Percentiles rank a stretch among this genome's conserved stretches.
These are phyloP conservation scores for Gnathonemus echidnorhynchus DNA, from an alignment of 2,113 vertebrate genomes.

Conservation along the genomic window DNA sequence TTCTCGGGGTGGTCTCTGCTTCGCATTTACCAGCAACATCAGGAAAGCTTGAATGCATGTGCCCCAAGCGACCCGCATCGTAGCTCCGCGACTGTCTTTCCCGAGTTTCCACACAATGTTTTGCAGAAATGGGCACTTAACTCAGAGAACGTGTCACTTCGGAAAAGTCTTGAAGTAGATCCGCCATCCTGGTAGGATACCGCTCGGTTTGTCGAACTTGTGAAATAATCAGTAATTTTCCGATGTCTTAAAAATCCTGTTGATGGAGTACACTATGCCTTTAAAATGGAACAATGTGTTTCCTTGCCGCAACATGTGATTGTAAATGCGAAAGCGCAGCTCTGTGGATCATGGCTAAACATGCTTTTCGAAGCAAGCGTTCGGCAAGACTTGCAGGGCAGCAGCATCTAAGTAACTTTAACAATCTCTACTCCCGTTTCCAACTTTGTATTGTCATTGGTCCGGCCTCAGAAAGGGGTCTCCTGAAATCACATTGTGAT, in stretches of 20 bases:
- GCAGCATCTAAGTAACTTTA: neutral
- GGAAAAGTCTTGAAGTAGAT: conserved; percentile 37
- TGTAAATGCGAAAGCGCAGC: neutral
- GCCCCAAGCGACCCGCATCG: conserved; percentile 58
- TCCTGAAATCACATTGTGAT: conserved; percentile 7
- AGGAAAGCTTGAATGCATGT: conserved; percentile 59
- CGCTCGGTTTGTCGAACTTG: conserved; percentile 33
- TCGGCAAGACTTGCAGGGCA: neutral
- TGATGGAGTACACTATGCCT: neutral
- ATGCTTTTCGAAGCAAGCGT: neutral
- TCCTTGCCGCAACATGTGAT: neutral
- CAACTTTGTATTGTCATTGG: conserved; percentile 11
- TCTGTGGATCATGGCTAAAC: conserved; percentile 25
- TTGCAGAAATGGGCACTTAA: neutral
- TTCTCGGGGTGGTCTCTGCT: conserved; percentile 55
- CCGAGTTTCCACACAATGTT: conserved; percentile 15
- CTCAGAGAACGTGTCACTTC: neutral
- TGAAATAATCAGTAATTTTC: neutral
- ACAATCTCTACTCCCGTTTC: neutral
- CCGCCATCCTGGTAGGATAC: conserved; percentile 42
- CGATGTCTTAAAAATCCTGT: neutral
- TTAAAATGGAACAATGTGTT: neutral
- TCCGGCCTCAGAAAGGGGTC: neutral
- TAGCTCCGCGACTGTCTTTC: conserved; percentile 34
- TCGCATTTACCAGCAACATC: conserved; percentile 56